phyloP scores from a whole-genome alignment of 2,797 vertebrate genomes.

The Myotis planiceps region DNA sequence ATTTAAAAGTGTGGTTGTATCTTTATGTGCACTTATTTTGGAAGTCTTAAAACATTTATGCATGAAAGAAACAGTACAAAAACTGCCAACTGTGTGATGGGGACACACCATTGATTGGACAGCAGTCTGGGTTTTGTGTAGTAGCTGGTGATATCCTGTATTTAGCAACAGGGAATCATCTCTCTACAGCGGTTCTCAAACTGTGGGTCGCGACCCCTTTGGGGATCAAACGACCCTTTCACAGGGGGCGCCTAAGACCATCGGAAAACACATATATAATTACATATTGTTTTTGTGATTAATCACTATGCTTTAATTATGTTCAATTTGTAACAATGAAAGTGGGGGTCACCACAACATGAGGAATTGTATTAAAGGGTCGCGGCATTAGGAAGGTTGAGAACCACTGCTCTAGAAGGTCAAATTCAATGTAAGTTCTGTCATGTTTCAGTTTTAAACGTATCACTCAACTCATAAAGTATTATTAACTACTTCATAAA shows the following conservation, averaged over 20 bases:
- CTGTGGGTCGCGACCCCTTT: too few relatives aligned
- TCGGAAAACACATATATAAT: too few relatives aligned
- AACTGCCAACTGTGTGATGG: not conserved
- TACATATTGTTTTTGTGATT: too few relatives aligned
- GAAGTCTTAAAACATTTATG: not conserved
- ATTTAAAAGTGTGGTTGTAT: slow-evolving; percentile 27
- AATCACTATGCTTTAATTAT: too few relatives aligned
- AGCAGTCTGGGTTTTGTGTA: not conserved
- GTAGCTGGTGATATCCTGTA: not conserved
- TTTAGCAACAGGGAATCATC: not conserved
- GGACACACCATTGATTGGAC: not conserved
- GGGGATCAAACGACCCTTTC: too few relatives aligned
- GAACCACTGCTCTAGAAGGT: not conserved
- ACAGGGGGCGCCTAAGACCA: too few relatives aligned
- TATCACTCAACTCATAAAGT: not conserved
- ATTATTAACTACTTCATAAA: not conserved
- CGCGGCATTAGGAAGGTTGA: too few relatives aligned
- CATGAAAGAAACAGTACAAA: not conserved
- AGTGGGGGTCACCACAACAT: too few relatives aligned
- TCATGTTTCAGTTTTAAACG: not conserved
- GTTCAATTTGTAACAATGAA: too few relatives aligned
- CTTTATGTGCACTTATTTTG: not conserved
- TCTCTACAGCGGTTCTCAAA: not conserved
- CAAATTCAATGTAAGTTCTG: not conserved
- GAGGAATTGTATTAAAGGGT: too few relatives aligned